phyloP scores from a whole-genome alignment of 2,797 vertebrate species.

The Poecilia wingei region DNA sequence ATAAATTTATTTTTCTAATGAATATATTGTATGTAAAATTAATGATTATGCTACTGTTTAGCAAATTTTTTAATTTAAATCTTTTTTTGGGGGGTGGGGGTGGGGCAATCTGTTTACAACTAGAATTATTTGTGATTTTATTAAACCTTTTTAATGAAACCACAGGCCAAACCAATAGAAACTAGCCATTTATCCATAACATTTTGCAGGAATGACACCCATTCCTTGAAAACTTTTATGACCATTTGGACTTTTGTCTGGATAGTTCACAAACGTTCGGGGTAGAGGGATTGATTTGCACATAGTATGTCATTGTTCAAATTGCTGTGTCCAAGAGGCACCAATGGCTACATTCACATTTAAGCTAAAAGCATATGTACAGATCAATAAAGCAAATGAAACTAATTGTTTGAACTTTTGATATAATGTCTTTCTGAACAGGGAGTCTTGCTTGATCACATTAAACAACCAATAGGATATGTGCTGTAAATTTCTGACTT shows the following conservation, averaged over 20 bases:
- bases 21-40: slow-evolving; percentile 41
- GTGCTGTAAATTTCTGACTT: slow-evolving; percentile 10
- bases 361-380: not conserved
- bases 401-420: slow-evolving; percentile 37
- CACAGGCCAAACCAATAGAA: slow-evolving; percentile 11
- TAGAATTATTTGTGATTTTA: not conserved
- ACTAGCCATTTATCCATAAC: not conserved
- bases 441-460: not conserved
- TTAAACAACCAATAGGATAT: not conserved
- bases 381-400: slow-evolving; percentile 30
- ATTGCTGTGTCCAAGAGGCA: not conserved
- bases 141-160: not conserved
- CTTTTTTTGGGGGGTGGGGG: no score
- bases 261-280: slow-evolving; percentile 6
- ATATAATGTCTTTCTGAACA: slow-evolving; percentile 24
- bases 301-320: not conserved
- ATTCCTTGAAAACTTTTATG: slow-evolving; percentile 36
- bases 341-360: not conserved
- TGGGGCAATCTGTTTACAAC: not conserved
- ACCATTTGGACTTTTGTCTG: slow-evolving; percentile 9
- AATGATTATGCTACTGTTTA: slow-evolving; percentile 19
- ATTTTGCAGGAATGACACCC: slow-evolving; percentile 31
- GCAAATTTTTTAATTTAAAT: slow-evolving; percentile 13
- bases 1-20: slow-evolving; percentile 79
- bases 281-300: slow-evolving; percentile 45